These are phyloP conservation scores for Drosophila watanabei DNA, from an alignment of 1,140 invertebrate genomes.

Conservation along the genomic window DNA sequence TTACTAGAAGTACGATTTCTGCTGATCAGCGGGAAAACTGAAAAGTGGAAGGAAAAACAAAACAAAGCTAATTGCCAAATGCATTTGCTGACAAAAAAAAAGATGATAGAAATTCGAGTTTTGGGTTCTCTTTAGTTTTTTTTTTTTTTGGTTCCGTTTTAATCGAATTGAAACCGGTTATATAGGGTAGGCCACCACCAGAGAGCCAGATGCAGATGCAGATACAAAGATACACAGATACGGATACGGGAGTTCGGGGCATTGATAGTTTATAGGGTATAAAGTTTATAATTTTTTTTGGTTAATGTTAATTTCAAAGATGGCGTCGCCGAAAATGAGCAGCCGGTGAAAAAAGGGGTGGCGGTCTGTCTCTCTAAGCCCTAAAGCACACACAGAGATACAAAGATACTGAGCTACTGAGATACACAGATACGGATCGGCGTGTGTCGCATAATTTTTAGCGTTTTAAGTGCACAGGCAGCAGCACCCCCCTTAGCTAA, in stretches of 20 bases:
- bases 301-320: conserved; percentile 59
- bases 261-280: conserved; percentile 77
- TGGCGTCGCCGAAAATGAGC: conserved; percentile 77
- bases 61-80: conserved; percentile 53
- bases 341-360: conserved; percentile 51
- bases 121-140: conserved; percentile 20
- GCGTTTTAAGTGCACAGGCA: conserved; percentile 70
- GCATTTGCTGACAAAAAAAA: conserved; percentile 45
- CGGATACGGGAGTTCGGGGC: conserved; percentile 9
- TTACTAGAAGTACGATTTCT: conserved; percentile 55
- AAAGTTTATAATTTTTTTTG: conserved; percentile 50
- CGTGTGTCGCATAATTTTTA: conserved; percentile 81
- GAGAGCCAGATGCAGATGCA: conserved; percentile 40
- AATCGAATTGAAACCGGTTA: conserved; percentile 80
- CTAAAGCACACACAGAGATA: conserved; percentile 42
- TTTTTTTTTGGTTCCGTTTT: conserved; percentile 62
- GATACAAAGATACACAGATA: conserved; percentile 28
- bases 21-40: conserved; percentile 47
- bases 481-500: conserved; percentile 45
- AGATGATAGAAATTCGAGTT: conserved; percentile 47
- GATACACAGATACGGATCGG: conserved; percentile 50
- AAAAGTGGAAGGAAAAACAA: conserved; percentile 25
- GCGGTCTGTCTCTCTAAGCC: conserved; percentile 55
- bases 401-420: conserved; percentile 31
- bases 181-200: conserved; percentile 49